phyloP scores from a whole-genome alignment of 2,888 invertebrate species.

The Spodoptera exigua region DNA sequence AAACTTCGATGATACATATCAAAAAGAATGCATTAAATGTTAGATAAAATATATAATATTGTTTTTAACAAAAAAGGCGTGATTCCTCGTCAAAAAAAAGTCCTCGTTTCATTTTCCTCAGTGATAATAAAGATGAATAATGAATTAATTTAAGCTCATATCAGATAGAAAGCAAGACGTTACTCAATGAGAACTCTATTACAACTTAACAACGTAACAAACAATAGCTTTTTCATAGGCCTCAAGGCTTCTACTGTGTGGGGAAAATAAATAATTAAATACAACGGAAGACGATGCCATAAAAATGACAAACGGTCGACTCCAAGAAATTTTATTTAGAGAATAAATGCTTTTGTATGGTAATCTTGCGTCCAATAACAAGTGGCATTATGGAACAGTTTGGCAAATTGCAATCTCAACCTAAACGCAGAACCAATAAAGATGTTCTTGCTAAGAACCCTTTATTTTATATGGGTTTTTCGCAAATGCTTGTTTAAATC shows the following conservation, averaged over 20 bases:
- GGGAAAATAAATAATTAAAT: slow-evolving; percentile 34
- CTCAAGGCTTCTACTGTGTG: slow-evolving; percentile 11
- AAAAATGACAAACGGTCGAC: slow-evolving; percentile 31
- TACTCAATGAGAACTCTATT: slow-evolving; percentile 17
- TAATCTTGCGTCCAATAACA: slow-evolving; percentile 9
- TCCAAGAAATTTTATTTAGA: slow-evolving; percentile 22
- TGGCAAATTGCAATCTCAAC: slow-evolving; percentile 12
- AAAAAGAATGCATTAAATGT: slow-evolving; percentile 13
- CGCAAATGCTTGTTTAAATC: slow-evolving; percentile 1
- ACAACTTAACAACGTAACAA: slow-evolving; percentile 15
- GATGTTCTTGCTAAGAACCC: not conserved
- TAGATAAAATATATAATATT: slow-evolving; percentile 5
- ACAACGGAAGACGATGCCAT: slow-evolving; percentile 27
- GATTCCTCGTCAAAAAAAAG: slow-evolving; percentile 12
- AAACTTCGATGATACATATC: slow-evolving; percentile 18
- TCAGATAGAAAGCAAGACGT: slow-evolving; percentile 9
- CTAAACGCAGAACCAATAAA: not conserved
- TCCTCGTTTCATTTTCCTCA: slow-evolving; percentile 7
- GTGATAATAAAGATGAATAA: slow-evolving; percentile 22
- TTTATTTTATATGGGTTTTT: not conserved
- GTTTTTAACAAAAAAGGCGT: slow-evolving; percentile 2
- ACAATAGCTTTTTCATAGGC: slow-evolving; percentile 32
- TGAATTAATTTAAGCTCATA: slow-evolving; percentile 9
- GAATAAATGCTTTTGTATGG: slow-evolving; percentile 16
- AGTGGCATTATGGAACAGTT: slow-evolving; percentile 11